Evolutionary conservation across 2,888 invertebrate species (phyloP), one percentile per base, ranked within the genome.

Genomic region (Diploptera punctata): DNA sequence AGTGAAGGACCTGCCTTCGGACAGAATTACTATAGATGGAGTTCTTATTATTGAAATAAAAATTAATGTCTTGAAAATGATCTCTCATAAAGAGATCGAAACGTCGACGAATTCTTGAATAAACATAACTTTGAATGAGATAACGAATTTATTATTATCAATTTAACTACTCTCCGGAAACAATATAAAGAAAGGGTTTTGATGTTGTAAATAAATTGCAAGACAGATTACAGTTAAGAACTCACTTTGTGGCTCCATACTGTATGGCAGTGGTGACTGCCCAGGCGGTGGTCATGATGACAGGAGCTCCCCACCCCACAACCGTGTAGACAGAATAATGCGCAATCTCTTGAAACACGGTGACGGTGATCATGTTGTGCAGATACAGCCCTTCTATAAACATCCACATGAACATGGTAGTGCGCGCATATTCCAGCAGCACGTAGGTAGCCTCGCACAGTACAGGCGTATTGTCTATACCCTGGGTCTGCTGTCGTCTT

Each of bases 341-440:
- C 1, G 84, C 84, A 74, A 89, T 87, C 73, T 90, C 90, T 80
- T 91, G 89, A 78, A 93, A 88, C 0, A 90, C 89, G 5, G 90
- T 89, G 0, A 90, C 89, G 18, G 95, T 93, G 47, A 96, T 90
- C 81, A 94, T 90, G 75, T 90, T 93, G 82, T 97, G 93, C 26
- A 98, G 85, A 80, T 95, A 95, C 16, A 96, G 85, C 0, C 97
- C 98, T 81, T 98, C 98, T 68, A 97, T 92, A 79, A 98, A 93
- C 96, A 98, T 98, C 97, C 98, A 98, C 89, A 93, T 92, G 80
- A 97, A 98, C 89, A 95, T 95, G 0, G 94, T 93, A 0, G 95
- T 93, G 75, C 93, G 91, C 0, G 93, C 91, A 80, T 96, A 98
- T 80, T 98, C 98, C 76, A 98, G 83, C 0, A 95, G 82, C 0